Conservation (phyloP, 2,113 vertebrate genomes). For the Chinchilla lanigera region DNA sequence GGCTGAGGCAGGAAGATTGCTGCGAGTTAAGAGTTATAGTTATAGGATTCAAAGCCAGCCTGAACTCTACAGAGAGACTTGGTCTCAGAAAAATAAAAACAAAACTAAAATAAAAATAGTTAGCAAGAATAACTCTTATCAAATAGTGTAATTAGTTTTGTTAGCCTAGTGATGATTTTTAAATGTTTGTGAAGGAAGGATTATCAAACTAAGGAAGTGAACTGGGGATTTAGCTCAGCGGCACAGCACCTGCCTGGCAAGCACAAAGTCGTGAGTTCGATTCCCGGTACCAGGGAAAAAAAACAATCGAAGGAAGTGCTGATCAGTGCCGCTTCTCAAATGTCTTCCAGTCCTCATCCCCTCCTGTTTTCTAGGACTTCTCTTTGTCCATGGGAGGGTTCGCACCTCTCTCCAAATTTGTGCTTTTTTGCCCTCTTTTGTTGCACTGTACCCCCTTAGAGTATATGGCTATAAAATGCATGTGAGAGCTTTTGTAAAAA, state of each 20-base stretch:
- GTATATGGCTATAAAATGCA: not conserved
- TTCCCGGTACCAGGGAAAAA: too few relatives aligned
- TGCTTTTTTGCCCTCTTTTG: not conserved
- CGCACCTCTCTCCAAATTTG: not conserved
- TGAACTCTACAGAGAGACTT: not conserved
- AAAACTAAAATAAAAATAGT: not conserved
- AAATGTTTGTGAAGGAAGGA: not conserved
- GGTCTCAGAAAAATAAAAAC: not conserved
- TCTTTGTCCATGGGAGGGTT: not conserved
- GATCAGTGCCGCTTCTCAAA: not conserved
- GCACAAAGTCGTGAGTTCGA: too few relatives aligned
- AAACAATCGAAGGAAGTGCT: not conserved
- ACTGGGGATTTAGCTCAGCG: too few relatives aligned
- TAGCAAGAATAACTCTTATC: not conserved
- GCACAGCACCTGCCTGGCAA: too few relatives aligned
- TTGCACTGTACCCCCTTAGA: not conserved
- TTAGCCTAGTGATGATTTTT: slow-evolving; percentile 4
- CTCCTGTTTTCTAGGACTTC: not conserved
- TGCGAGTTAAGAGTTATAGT: not conserved
- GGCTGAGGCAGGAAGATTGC: not conserved
- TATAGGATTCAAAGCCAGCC: not conserved
- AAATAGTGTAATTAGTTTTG: not conserved
- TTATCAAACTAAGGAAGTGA: not conserved
- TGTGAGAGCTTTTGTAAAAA: not conserved
- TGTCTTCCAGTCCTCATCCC: not conserved